A percentile compares a stretch with the other conserved stretches of the same genome.
These are phyloP conservation scores for Semnornis frantzii DNA, from an alignment of 2,113 vertebrate genomes.

Conservation along the genomic window DNA sequence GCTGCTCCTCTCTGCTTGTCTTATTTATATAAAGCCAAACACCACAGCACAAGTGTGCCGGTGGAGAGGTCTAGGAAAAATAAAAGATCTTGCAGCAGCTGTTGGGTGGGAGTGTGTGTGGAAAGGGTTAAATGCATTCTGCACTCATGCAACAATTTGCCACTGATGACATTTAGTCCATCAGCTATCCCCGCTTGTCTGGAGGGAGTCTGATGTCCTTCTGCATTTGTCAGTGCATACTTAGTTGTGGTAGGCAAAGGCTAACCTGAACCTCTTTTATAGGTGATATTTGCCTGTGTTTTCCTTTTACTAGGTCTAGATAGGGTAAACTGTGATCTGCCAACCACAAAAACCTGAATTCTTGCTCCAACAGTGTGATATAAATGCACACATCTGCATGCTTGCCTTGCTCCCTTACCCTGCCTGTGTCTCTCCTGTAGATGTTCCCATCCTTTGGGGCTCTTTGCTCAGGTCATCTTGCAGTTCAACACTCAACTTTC, in stretches of 20 bases:
- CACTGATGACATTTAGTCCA: not conserved
- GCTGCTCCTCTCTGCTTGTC: not conserved
- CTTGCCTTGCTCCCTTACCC: not conserved
- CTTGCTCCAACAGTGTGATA: not conserved
- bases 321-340: not conserved
- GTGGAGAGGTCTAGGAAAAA: not conserved
- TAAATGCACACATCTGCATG: not conserved
- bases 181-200: not conserved
- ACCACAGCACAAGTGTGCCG: rapidly evolving
- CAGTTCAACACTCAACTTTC: not conserved
- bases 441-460: not conserved
- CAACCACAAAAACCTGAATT: not conserved
- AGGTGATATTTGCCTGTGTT: not conserved
- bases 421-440: not conserved
- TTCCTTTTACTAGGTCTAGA: not conserved
- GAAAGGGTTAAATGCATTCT: not conserved
- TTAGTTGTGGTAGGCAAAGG: not conserved
- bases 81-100: not conserved
- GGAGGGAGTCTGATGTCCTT: not conserved
- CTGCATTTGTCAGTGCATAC: not conserved
- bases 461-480: not conserved
- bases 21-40: not conserved
- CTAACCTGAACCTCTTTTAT: not conserved
- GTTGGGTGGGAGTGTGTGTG: not conserved
- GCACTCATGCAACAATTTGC: not conserved